These are phyloP conservation scores for Diuraphis noxia DNA, from an alignment of 1,140 invertebrate species.

Conservation along the genomic window DNA sequence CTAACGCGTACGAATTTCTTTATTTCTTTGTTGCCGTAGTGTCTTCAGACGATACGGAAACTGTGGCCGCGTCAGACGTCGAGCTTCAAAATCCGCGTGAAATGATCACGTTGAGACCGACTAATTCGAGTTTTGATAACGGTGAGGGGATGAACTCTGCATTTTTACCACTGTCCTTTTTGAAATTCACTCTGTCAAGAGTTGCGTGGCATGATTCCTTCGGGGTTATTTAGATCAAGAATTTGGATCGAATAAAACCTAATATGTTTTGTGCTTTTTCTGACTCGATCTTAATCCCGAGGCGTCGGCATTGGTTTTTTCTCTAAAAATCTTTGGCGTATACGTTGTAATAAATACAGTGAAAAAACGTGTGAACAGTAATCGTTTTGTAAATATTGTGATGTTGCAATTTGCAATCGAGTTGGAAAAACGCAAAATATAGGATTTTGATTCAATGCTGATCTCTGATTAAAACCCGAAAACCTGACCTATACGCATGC, in stretches of 20 bases:
- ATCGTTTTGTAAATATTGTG: neutral
- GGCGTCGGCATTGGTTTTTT: neutral
- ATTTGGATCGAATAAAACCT: too few relatives aligned
- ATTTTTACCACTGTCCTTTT: neutral
- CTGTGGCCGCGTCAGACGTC: neutral
- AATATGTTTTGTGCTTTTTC: neutral
- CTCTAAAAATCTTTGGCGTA: neutral
- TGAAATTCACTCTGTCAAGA: neutral
- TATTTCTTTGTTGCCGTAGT: conserved; percentile 32
- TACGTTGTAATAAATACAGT: neutral
- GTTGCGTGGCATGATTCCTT: neutral
- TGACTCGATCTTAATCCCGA: neutral
- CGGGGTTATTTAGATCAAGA: too few relatives aligned
- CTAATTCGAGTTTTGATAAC: conserved; percentile 32
- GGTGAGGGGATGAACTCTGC: conserved; percentile 46
- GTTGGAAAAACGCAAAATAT: neutral
- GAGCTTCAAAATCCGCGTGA: conserved; percentile 33
- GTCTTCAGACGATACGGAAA: conserved; percentile 20
- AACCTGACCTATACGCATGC: neutral
- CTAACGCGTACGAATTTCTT: conserved; percentile 11
- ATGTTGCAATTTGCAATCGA: neutral
- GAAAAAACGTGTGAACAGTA: neutral
- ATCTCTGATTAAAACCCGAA: neutral
- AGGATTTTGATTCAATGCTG: neutral
- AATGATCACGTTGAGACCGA: conserved; percentile 29